Evolutionary conservation across 1,140 invertebrate genomes (phyloP).

Genomic region (Tetramorium simillimum): DNA sequence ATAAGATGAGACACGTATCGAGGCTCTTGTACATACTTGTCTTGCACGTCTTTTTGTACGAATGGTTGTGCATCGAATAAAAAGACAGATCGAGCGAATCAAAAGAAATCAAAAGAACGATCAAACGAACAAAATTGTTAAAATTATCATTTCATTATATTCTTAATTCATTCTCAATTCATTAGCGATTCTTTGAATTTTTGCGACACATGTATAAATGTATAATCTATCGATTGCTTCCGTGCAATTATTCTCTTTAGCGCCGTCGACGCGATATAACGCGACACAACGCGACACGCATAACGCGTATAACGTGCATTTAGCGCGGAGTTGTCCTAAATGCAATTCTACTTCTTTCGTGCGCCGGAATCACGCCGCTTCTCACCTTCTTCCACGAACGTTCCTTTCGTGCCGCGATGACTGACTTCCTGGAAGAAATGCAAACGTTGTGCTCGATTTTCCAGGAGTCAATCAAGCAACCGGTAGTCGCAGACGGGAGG

Average conservation of each 20-base stretch:
- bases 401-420: constrained; percentile 21
- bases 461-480: constrained; percentile 49
- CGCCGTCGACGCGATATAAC: too few relatives aligned
- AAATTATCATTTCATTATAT: background rate
- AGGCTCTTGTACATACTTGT: background rate
- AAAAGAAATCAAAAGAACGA: background rate
- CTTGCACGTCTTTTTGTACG: background rate
- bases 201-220: background rate
- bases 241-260: constrained; percentile 22
- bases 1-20: background rate
- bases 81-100: background rate
- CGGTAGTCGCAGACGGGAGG: constrained; percentile 24
- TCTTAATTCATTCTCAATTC: background rate
- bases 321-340: constrained; percentile 25
- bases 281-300: too few relatives aligned
- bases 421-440: constrained; percentile 42
- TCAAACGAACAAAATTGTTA: constrained; percentile 1
- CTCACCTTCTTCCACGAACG: background rate
- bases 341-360: constrained; percentile 7
- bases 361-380: constrained; percentile 5
- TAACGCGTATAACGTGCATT: background rate
- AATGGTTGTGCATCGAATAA: background rate
- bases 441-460: constrained; percentile 60
- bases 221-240: constrained; percentile 11
- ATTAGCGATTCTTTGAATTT: background rate